Conservation (phyloP, 35 echinoderm and acorn worm species). For the Apostichopus californicus region DNA sequence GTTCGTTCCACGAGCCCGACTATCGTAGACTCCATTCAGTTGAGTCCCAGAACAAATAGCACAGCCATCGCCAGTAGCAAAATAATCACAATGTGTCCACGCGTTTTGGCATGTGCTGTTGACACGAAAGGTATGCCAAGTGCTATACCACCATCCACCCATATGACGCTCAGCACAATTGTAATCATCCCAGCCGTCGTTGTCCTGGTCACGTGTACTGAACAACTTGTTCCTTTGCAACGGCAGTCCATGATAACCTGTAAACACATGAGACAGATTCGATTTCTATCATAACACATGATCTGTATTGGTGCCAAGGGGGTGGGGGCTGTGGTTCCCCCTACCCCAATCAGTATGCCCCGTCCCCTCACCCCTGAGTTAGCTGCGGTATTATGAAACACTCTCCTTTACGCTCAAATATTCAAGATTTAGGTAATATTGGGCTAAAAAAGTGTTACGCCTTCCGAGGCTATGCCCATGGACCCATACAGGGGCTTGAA, state of each 20-base stretch:
- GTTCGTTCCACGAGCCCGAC: neutral
- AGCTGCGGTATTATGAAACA: too few relatives aligned
- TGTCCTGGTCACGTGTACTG: neutral
- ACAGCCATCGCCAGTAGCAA: neutral
- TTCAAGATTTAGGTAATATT: too few relatives aligned
- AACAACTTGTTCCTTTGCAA: neutral
- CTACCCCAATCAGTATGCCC: too few relatives aligned
- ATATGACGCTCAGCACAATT: neutral
- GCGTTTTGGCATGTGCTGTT: neutral
- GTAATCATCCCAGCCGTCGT: neutral
- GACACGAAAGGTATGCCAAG: neutral
- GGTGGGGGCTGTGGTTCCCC: too few relatives aligned
- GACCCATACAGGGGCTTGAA: too few relatives aligned
- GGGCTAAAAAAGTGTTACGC: too few relatives aligned
- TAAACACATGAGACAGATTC: neutral
- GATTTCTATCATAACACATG: too few relatives aligned
- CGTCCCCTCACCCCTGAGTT: too few relatives aligned
- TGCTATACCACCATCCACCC: neutral
- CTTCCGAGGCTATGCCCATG: too few relatives aligned
- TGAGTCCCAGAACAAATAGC: neutral
- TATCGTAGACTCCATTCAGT: neutral
- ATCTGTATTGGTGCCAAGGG: too few relatives aligned
- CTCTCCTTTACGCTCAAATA: too few relatives aligned
- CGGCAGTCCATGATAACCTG: neutral
- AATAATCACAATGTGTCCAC: neutral